Evolutionary conservation across 35 echinoderm and acorn worm species (phyloP).

Genomic region (Eucidaris tribuloides): DNA sequence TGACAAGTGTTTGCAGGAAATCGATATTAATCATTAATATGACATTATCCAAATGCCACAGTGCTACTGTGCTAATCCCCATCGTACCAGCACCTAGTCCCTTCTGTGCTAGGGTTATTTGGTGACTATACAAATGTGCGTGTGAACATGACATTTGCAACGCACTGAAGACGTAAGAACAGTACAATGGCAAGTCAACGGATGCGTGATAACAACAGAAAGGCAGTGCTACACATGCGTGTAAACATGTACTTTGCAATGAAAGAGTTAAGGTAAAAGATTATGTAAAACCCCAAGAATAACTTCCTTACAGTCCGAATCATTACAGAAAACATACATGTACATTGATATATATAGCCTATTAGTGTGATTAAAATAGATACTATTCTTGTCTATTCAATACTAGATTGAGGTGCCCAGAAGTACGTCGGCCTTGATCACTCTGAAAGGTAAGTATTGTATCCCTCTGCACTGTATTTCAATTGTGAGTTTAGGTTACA

Average conservation of each 20-base stretch:
- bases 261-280: too few species aligned
- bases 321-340: neutral
- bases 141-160: neutral
- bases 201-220: too few species aligned
- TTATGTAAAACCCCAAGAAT: too few species aligned
- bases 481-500: too few species aligned
- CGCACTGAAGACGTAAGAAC: too few species aligned
- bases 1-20: neutral
- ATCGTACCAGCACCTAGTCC: neutral
- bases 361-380: neutral
- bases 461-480: too few species aligned
- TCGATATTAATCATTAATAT: neutral
- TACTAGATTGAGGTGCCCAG: neutral
- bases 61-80: neutral
- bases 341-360: neutral
- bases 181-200: too few species aligned
- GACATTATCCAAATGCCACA: neutral
- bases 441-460: slow-evolving; percentile 11
- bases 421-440: neutral
- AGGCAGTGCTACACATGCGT: too few species aligned
- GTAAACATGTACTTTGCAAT: too few species aligned
- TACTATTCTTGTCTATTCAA: neutral
- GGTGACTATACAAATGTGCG: neutral
- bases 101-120: neutral
- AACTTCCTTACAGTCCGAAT: too few species aligned